Evolutionary conservation across 2,888 invertebrate species (phyloP).

Genomic region (Tipula vernalis): DNA sequence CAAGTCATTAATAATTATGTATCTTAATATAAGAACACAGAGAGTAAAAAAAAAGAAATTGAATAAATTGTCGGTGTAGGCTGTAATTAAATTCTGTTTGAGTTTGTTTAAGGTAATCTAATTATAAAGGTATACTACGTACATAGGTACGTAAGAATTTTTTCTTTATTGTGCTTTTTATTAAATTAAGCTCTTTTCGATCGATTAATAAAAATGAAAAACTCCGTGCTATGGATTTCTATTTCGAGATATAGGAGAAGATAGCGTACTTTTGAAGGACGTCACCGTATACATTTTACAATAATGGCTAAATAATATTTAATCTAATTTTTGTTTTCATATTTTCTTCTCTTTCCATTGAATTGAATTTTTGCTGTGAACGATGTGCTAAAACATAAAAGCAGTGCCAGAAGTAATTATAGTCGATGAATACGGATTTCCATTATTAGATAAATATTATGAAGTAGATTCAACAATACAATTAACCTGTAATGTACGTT

Average conservation of each 20-base stretch:
- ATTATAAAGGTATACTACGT: neutral
- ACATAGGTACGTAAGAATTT: neutral
- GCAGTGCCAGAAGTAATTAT: constrained; percentile 43
- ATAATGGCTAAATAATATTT: neutral
- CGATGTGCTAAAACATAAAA: constrained; percentile 6
- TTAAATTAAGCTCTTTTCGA: neutral
- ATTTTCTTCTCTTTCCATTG: neutral
- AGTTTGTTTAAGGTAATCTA: neutral
- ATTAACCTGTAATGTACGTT: constrained; percentile 41
- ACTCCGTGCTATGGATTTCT: neutral
- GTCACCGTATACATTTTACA: neutral
- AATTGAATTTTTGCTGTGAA: neutral
- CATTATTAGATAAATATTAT: constrained; percentile 41
- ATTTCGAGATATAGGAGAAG: neutral
- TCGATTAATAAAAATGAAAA: neutral
- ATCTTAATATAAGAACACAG: neutral
- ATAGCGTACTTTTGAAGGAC: neutral
- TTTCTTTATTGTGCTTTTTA: neutral
- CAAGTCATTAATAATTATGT: neutral
- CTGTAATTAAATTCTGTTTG: neutral
- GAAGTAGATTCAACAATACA: constrained; percentile 44
- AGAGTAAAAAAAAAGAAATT: neutral
- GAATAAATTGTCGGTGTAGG: neutral
- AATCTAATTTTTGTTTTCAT: neutral
- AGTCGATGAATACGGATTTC: constrained; percentile 40